Base-by-base conservation (phyloP, 2,888 invertebrate species). In the Stegophylla sp. region DNA sequence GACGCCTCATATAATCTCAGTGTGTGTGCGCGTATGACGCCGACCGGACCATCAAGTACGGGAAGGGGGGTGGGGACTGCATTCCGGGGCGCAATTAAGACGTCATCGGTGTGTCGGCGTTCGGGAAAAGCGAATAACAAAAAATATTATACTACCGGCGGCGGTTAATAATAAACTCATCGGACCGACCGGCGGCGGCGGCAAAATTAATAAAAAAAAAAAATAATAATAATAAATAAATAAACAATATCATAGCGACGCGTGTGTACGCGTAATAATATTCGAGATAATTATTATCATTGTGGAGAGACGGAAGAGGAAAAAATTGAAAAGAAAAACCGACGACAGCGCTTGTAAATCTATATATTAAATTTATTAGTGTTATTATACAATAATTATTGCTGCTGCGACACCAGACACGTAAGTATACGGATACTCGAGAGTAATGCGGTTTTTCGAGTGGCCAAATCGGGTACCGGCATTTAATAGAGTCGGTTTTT, bases 391-490 rank as follows among this genome's bases (percentile, higher is more conserved):
- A 53, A 53, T 20, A 34, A 34, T 12, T 23, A 15, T 17, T n/a
- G 51, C 43, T 17, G 45, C 26, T 5, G 41, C 34, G 61, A 12
- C 17, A 5, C 7, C 7, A 34, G 3, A 7, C 7, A 7, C 34
- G 34, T 34, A 17, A 41, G 28, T 34, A 41, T 66, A 53, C 15
- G 59, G 67, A n/a, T n/a, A n/a, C n/a, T 77, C 20, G 67, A 67
- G 66, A 77, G 61, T 69, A 79, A 79, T 79, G 79, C 26, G 79
- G 79, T 79, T 79, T 69, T 79, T 71, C 79, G 79, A 69, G 59
- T 69, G 66, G 69, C 79, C 79, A 79, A 79, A 79, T 79, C 41
- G 79, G 79, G 79, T 59, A 79, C 79, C 69, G 75, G 43, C 72
- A 59, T 13, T 43, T 23, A 45, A 48, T 26, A 15, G 51, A 34